phyloP scores from a whole-genome alignment of 1,140 invertebrate genomes.

The Hycleus cichorii region DNA sequence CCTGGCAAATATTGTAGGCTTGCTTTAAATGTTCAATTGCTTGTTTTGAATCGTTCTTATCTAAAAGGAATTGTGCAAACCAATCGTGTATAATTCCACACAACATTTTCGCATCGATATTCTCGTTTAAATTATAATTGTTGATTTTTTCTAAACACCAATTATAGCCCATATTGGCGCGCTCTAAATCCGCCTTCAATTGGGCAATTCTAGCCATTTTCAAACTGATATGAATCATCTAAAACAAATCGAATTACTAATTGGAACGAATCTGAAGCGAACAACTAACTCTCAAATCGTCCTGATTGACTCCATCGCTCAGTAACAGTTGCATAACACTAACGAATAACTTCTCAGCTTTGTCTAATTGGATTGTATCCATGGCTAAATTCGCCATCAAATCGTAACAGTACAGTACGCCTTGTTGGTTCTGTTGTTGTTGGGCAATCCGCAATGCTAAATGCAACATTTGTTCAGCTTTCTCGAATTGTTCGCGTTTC shows the following conservation, averaged over 20 bases:
- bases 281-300: conserved; percentile 62
- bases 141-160: conserved; percentile 67
- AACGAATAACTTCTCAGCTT: conserved; percentile 78
- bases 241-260: conserved; percentile 12
- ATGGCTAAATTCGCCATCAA: conserved; percentile 85
- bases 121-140: conserved; percentile 44
- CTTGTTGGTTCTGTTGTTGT: conserved; percentile 64
- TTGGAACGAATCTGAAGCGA: conserved; percentile 23
- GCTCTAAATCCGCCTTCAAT: conserved; percentile 51
- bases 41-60: conserved; percentile 53
- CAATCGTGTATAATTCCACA: conserved; percentile 69
- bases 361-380: conserved; percentile 62
- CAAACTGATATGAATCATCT: conserved; percentile 64
- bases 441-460: conserved; percentile 76
- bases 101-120: conserved; percentile 51
- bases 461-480: conserved; percentile 79
- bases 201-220: conserved; percentile 68
- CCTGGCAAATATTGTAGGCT: conserved; percentile 59
- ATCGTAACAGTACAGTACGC: conserved; percentile 82
- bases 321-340: conserved; percentile 72
- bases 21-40: conserved; percentile 60
- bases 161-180: conserved; percentile 65
- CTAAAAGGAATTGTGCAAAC: conserved; percentile 71
- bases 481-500: conserved; percentile 66
- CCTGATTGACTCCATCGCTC: conserved; percentile 54